Percentiles rank a stretch among this genome's conserved stretches.
These are phyloP conservation scores for Urosaurus nigricauda DNA, from an alignment of 2,797 vertebrate species.

Conservation along the genomic window DNA sequence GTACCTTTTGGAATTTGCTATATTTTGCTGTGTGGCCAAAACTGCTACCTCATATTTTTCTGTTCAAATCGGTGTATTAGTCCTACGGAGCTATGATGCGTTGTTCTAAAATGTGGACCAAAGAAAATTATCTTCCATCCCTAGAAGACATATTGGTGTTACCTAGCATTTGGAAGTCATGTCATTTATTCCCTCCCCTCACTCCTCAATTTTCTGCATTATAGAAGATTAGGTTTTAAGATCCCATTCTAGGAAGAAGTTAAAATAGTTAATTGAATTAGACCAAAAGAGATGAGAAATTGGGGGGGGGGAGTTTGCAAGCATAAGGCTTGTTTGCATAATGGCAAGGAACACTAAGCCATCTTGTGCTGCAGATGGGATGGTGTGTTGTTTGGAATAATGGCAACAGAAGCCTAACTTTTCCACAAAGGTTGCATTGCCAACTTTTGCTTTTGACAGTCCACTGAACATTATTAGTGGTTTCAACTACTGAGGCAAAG, in stretches of 20 bases:
- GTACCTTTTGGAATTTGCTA: background rate
- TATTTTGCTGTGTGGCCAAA: too few species aligned
- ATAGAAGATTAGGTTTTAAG: background rate
- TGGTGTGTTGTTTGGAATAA: conserved; percentile 7
- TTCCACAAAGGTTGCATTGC: conserved; percentile 3
- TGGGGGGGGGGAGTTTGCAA: background rate
- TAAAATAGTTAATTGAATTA: background rate
- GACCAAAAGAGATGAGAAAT: background rate
- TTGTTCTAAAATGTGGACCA: background rate
- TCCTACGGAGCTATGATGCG: background rate
- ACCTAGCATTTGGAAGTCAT: background rate
- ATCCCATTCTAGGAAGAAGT: background rate
- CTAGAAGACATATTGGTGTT: background rate
- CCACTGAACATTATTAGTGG: background rate
- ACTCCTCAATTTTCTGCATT: background rate
- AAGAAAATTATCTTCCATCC: background rate
- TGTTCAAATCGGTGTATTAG: background rate
- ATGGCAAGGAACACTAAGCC: background rate
- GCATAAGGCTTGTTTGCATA: background rate
- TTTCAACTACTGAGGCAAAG: background rate
- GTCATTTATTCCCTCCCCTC: background rate
- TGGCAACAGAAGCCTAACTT: conserved; percentile 8
- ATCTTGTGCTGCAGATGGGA: conserved; percentile 22
- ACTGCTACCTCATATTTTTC: too few species aligned
- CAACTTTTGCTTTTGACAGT: conserved; percentile 19